A percentile compares a stretch with the other conserved stretches of the same genome.
phyloP scores from a whole-genome alignment of 2,797 vertebrate genomes.

The Rhabdomys pumilio region DNA sequence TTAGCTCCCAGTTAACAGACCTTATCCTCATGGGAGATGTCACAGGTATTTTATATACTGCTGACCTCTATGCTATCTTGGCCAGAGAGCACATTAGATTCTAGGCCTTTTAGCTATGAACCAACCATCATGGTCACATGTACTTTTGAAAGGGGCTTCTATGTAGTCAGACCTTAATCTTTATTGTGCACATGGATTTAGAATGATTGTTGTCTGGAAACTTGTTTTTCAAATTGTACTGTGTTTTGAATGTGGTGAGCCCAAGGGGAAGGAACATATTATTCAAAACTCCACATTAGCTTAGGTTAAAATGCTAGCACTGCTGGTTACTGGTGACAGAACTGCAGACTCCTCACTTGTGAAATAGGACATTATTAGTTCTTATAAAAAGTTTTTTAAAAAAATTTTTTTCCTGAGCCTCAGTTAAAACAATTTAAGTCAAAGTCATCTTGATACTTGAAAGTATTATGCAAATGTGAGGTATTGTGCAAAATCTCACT shows the following conservation, averaged over 20 bases:
- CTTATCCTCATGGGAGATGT: not conserved
- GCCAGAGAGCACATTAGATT: not conserved
- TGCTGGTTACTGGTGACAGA: not conserved
- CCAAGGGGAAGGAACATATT: not conserved
- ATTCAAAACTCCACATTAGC: not conserved
- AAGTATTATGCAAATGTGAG: not conserved
- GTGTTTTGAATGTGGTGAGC: not conserved
- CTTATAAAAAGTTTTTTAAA: not conserved
- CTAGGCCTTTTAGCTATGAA: not conserved
- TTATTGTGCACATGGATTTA: not conserved
- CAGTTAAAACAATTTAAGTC: constrained; percentile 15
- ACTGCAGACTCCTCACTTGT: not conserved
- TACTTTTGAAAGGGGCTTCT: not conserved
- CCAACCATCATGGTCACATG: not conserved
- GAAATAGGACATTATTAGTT: not conserved
- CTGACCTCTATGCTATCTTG: not conserved
- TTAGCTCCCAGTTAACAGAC: not conserved
- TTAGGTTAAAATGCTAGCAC: not conserved
- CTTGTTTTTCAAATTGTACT: not conserved
- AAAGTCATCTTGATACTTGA: constrained; percentile 55
- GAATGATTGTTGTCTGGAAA: too few relatives aligned
- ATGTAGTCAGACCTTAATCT: not conserved
- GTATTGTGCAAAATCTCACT: constrained; percentile 31
- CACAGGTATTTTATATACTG: not conserved
- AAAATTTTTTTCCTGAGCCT: not conserved